Conservation (phyloP, 2,888 invertebrate genomes). For the Ormyrus rosae region DNA sequence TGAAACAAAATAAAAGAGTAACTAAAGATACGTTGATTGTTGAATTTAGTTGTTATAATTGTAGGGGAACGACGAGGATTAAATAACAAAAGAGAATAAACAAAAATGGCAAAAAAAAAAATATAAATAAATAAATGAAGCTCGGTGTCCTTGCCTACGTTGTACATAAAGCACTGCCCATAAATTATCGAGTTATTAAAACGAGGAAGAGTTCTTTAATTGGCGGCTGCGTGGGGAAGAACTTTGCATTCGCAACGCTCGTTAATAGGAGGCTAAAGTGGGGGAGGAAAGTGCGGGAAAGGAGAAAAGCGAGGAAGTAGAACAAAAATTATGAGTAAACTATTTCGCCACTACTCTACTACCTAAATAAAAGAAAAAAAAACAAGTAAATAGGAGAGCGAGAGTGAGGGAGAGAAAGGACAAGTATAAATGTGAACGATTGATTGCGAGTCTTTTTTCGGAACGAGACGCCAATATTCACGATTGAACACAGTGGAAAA, state of each 20-base stretch:
- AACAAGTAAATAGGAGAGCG: not conserved
- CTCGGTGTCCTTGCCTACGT: conserved; percentile 64
- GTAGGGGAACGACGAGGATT: conserved; percentile 43
- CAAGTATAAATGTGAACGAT: not conserved
- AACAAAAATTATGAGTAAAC: not conserved
- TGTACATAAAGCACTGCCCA: conserved; percentile 69
- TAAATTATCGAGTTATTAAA: conserved; percentile 45
- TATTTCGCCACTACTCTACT: conserved; percentile 31
- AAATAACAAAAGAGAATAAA: conserved; percentile 40
- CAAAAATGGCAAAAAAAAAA: conserved; percentile 42
- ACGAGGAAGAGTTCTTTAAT: conserved; percentile 1
- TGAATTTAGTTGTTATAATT: conserved; percentile 53
- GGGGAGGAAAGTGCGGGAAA: not conserved
- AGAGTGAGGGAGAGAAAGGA: not conserved
- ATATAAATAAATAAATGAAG: conserved; percentile 55
- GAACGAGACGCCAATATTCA: not conserved
- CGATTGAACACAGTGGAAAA: not conserved
- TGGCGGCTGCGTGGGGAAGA: not conserved
- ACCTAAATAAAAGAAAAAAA: conserved; percentile 48
- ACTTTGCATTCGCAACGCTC: conserved; percentile 6
- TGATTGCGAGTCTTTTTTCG: conserved; percentile 5
- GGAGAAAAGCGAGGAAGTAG: not conserved
- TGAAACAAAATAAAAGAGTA: conserved; percentile 36
- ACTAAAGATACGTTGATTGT: conserved; percentile 48
- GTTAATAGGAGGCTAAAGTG: no score